Evolutionary conservation across 2,797 vertebrate genomes (phyloP), one percentile per base, ranked within the genome.

Genomic region (Girardinus metallicus): DNA sequence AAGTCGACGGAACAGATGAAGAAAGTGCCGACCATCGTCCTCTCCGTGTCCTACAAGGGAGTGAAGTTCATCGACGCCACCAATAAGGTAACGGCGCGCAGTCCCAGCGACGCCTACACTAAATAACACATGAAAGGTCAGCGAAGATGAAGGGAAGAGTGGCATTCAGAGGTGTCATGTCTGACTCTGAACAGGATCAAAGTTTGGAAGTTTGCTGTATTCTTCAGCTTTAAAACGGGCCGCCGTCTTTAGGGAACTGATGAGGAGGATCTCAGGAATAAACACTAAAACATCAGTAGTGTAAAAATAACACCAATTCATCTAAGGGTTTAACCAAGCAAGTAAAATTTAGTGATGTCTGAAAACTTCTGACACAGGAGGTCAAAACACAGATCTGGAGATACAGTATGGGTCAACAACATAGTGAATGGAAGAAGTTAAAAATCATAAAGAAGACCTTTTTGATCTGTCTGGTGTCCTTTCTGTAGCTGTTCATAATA

Each of bases 1-100:
- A 99, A 99, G 96, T 99, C 99, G 86, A 98, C 98, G 55, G 99
- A 99, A 95, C 98, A 99, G 92, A 99, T 99, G 98, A 99, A 99
- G 95, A 99, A 99, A 86, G 97, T 99, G 64, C 99, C 99, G 83
- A 99, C 98, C 82, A 99, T 99, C 89, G 96, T 99, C 60, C 96
- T 99, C 41, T 99, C 99, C 0, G 98, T 99, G 86, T 99, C 99
- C 72, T 99, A 99, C 95, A 99, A 99, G 92, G 99, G 99, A 91
- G 99, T 99, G 87, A 99, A 99, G 94, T 99, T 99, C 94, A 99
- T 99, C 75, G 99, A 99, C 87, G 98, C 98, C 91, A 98, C 98
- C 86, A 99, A 99, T 95, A 99, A 99, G 98, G 99, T 99, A 94
- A 85, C 93, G 74, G 26, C 18, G 76, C 51, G 1, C 21, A 0